Conservation (phyloP, 1,140 invertebrate species). For the Bombus haemorrhoidalis region DNA sequence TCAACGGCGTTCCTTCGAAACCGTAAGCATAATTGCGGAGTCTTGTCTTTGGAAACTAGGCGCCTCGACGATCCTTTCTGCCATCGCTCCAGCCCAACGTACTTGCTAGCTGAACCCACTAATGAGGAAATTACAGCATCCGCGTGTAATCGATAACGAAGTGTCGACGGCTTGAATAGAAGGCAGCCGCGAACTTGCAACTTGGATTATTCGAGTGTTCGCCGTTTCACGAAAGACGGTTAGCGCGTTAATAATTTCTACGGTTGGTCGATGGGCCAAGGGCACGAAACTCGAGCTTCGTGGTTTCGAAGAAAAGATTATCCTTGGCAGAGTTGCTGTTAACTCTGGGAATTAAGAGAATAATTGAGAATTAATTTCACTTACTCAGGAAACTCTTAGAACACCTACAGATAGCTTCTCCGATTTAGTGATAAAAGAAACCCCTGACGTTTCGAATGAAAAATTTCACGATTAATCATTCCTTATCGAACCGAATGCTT, state of each 20-base stretch:
- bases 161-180: slow-evolving; percentile 5
- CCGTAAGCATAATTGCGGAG: slow-evolving; percentile 75
- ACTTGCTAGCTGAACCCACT: slow-evolving; percentile 30
- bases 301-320: neutral
- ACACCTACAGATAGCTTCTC: too few relatives aligned
- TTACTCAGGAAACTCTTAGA: too few relatives aligned
- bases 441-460: neutral
- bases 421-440: neutral
- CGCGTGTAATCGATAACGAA: slow-evolving; percentile 55
- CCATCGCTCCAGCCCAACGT: slow-evolving; percentile 5
- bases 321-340: neutral
- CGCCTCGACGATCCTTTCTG: slow-evolving; percentile 51
- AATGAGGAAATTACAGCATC: slow-evolving; percentile 63
- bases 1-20: slow-evolving; percentile 39
- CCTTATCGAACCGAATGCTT: too few relatives aligned
- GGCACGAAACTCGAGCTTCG: neutral
- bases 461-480: neutral
- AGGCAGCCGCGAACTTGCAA: neutral
- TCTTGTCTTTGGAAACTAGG: slow-evolving; percentile 70
- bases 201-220: slow-evolving; percentile 5
- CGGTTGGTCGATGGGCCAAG: neutral
- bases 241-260: neutral
- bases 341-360: too few relatives aligned
- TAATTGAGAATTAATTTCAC: too few relatives aligned
- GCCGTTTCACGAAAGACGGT: neutral